Evolutionary conservation across 2,888 invertebrate genomes (phyloP), one percentile per base, ranked within the genome.

Genomic region (Eucriotettix oculatus): DNA sequence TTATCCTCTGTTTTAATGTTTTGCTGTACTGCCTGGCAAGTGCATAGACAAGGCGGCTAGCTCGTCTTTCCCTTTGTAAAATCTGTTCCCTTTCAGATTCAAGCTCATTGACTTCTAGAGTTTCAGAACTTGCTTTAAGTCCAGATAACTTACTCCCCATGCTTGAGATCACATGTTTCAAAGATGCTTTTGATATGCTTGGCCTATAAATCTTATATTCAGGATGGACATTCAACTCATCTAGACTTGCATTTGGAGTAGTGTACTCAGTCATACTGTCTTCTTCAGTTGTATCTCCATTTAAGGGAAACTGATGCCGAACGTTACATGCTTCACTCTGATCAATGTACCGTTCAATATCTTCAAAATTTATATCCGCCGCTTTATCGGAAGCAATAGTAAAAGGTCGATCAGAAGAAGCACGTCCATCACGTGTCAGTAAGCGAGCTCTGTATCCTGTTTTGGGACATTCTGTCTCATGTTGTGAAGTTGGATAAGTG

Each of bases 331-430:
- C 44, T 29, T 56, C 57, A 64, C 65, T 67, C 63, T 66, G 66
- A 57, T 66, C 67, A 14, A 67, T 66, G 64, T 76, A 82, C 29
- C 79, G 76, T 69, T 83, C 83, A 67, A 83, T 81, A 64, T 84
- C 84, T 62, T 84, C 84, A 56, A 82, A 76, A 66, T 81, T 83
- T 53, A 84, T 80, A 68, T 85, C 84, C 54, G 81, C 81, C 0
- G 78, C 75, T 68, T 84, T 83, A 71, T 85, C 85, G 1, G 85
- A 85, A 0, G 85, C 85, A 62, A 85, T 85, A 16, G 85, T 85
- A 61, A 81, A 83, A 0, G 85, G 85, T 65, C 85, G 75, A 65
- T 84, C 84, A 9, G 76, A 79, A 61, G 76, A 78, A 74, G 62
- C 75, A 73, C 70, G 75, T 74, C 70, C 71, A 74, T 74, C 75